phyloP scores from a whole-genome alignment of 2,888 invertebrate species.

The Laothoe populi region DNA sequence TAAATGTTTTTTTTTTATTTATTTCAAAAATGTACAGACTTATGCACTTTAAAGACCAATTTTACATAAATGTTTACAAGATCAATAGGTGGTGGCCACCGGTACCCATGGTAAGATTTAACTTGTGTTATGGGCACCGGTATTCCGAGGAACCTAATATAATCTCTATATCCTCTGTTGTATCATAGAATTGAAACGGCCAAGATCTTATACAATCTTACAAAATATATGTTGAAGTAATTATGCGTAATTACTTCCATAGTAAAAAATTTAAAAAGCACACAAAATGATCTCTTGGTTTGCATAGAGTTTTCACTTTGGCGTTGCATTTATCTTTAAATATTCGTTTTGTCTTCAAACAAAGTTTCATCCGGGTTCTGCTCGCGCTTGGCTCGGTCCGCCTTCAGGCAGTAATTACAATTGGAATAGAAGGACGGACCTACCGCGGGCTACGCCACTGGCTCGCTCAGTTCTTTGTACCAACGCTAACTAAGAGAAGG shows the following conservation, averaged over 20 bases:
- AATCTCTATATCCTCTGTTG: no score
- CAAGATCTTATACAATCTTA: no score
- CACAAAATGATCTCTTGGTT: background rate
- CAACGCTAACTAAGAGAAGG: slow-evolving; percentile 28
- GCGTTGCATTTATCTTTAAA: slow-evolving; percentile 20
- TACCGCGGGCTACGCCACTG: slow-evolving; percentile 42
- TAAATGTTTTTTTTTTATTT: no score
- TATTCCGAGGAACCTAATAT: no score
- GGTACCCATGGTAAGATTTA: no score
- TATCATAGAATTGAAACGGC: no score
- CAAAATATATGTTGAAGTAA: no score
- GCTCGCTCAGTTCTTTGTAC: slow-evolving; percentile 43
- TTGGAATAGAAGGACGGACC: slow-evolving; percentile 46
- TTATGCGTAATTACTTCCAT: background rate
- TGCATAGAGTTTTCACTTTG: slow-evolving; percentile 2
- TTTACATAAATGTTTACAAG: no score
- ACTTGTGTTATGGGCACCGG: no score
- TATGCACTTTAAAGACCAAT: no score
- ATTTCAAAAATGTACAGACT: no score
- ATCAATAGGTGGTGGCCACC: no score
- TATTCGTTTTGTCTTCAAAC: slow-evolving; percentile 30
- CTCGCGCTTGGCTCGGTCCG: slow-evolving; percentile 39
- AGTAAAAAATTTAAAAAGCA: background rate
- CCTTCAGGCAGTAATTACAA: slow-evolving; percentile 51
- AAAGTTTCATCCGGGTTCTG: slow-evolving; percentile 33